A percentile compares a stretch with the other conserved stretches of the same genome.
Evolutionary conservation across 37 sponge, comb jelly and placozoan genomes (phyloP).

Genomic region (Bolinopsis microptera): DNA sequence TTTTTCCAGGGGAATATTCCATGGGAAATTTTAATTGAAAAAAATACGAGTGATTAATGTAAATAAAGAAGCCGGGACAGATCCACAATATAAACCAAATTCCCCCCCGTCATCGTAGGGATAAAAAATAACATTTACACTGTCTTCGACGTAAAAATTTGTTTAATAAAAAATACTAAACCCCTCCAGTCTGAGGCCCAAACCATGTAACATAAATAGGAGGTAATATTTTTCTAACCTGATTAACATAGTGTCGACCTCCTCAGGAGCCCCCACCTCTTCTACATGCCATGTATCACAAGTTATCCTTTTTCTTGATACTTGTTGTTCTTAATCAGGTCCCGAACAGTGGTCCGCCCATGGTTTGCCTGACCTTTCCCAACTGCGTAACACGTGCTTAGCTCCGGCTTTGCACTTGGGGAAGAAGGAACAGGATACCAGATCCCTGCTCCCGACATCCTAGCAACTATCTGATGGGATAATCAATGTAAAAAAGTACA

Average conservation of each 20-base stretch:
- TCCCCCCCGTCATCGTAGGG: too few relatives aligned
- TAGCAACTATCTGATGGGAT: constrained; percentile 81
- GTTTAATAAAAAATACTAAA: too few relatives aligned
- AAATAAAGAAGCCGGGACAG: too few relatives aligned
- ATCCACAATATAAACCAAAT: too few relatives aligned
- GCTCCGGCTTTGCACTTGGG: constrained; percentile 30
- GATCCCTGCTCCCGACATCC: constrained; percentile 97
- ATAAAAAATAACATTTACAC: too few relatives aligned
- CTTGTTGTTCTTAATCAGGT: constrained; percentile 53
- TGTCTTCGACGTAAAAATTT: too few relatives aligned
- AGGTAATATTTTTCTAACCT: background rate
- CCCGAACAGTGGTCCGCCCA: constrained; percentile 56
- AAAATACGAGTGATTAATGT: background rate
- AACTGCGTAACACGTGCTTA: constrained; percentile 62
- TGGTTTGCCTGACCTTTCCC: background rate
- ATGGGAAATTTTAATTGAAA: too few relatives aligned
- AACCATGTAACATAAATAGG: too few relatives aligned
- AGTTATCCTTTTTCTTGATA: constrained; percentile 71
- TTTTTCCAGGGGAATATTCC: too few relatives aligned
- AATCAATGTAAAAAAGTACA: too few relatives aligned
- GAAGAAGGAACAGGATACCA: constrained; percentile 69
- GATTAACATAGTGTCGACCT: constrained; percentile 88
- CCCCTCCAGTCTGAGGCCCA: too few relatives aligned
- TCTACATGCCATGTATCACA: constrained; percentile 91
- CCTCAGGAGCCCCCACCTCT: constrained; percentile 93